Percentiles rank a stretch among this genome's conserved stretches.
phyloP scores from a whole-genome alignment of 2,888 invertebrate species.

The Agrenia bidenticulata region DNA sequence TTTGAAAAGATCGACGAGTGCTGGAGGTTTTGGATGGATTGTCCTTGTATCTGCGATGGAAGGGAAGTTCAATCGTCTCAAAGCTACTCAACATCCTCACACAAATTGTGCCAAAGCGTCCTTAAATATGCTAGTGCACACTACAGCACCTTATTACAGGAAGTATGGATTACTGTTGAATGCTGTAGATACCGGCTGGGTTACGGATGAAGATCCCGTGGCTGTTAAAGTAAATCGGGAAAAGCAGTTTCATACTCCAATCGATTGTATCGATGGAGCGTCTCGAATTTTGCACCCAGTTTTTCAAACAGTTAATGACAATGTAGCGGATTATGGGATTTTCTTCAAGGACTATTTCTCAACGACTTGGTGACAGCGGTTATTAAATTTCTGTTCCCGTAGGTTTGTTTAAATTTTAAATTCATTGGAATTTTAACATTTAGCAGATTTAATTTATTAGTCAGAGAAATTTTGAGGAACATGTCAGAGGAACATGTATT shows the following conservation, averaged over 20 bases:
- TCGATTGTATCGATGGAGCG: slow-evolving; percentile 35
- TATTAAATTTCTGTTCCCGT: background rate
- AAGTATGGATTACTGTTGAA: slow-evolving; percentile 33
- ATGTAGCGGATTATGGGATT: background rate
- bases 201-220: slow-evolving; percentile 40
- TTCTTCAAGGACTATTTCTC: slow-evolving; percentile 2
- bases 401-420: too few relatives aligned
- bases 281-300: slow-evolving; percentile 35
- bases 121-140: slow-evolving; percentile 47
- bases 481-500: too few relatives aligned
- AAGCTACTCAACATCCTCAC: slow-evolving; percentile 41
- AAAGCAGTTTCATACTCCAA: slow-evolving; percentile 21
- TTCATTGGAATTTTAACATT: background rate
- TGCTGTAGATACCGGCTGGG: slow-evolving; percentile 49
- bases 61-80: slow-evolving; percentile 37
- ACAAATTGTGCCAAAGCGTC: slow-evolving; percentile 47
- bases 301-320: slow-evolving; percentile 22
- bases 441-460: background rate
- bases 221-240: background rate
- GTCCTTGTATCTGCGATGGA: slow-evolving; percentile 47
- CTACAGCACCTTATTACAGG: slow-evolving; percentile 34
- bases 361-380: background rate
- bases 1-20: slow-evolving; percentile 15
- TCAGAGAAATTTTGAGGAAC: too few relatives aligned
- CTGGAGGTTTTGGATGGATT: slow-evolving; percentile 10